Conservation (phyloP, 2,888 invertebrate genomes). For the Thyatira batis region DNA sequence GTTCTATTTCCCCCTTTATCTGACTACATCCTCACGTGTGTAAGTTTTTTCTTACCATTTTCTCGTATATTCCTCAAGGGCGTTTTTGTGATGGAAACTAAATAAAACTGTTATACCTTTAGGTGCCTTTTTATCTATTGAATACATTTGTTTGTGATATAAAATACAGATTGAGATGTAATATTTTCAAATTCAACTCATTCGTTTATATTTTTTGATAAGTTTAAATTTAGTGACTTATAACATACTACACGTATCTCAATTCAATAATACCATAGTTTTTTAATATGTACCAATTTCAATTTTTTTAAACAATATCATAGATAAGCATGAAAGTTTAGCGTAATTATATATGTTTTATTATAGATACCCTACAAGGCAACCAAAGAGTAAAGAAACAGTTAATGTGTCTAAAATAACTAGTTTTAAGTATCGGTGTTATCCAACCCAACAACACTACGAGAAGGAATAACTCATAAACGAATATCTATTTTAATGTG, state of each 20-base stretch:
- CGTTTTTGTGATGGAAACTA: constrained; percentile 51
- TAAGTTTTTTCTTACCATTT: constrained; percentile 55
- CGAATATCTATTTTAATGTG: constrained; percentile 52
- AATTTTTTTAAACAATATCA: too few relatives aligned
- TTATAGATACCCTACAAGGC: too few relatives aligned
- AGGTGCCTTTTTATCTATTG: constrained; percentile 52
- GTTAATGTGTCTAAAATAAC: not conserved
- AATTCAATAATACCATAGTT: too few relatives aligned
- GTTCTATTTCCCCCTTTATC: constrained; percentile 64
- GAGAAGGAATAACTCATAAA: constrained; percentile 51
- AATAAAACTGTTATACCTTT: constrained; percentile 65
- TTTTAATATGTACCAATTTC: too few relatives aligned
- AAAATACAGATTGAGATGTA: constrained; percentile 52
- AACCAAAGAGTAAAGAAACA: too few relatives aligned
- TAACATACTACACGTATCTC: too few relatives aligned
- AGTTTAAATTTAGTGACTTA: constrained; percentile 38
- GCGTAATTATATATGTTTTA: too few relatives aligned
- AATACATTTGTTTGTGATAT: constrained; percentile 59
- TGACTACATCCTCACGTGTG: constrained; percentile 46
- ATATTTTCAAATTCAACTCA: constrained; percentile 43
- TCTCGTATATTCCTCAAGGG: constrained; percentile 53
- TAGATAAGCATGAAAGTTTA: too few relatives aligned
- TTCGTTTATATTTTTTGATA: constrained; percentile 34
- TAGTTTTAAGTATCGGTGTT: not conserved
- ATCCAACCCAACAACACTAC: not conserved